phyloP scores from a whole-genome alignment of 2,797 vertebrate species.

The Cottoperca gobio region DNA sequence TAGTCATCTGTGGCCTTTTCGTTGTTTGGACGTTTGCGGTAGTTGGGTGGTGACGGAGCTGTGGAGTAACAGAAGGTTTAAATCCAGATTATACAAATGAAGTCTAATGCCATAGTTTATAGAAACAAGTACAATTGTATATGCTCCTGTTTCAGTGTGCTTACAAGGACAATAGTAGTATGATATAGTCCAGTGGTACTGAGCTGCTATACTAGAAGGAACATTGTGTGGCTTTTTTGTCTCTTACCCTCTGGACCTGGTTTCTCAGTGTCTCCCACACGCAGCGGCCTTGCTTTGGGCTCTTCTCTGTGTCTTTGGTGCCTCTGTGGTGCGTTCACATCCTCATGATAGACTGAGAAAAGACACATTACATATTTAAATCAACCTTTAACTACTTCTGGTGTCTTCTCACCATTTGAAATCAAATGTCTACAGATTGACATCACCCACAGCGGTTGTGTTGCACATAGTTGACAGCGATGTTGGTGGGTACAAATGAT shows the following conservation, averaged over 20 bases:
- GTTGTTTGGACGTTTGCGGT: conserved; percentile 94
- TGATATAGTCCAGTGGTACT: not conserved
- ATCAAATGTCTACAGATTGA: not conserved
- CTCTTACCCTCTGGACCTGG: conserved; percentile 92
- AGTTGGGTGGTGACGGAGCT: conserved; percentile 88
- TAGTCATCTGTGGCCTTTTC: conserved; percentile 99
- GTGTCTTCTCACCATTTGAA: not conserved
- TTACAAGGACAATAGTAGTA: not conserved
- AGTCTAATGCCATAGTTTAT: not conserved
- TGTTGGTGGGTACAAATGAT: conserved; percentile 98
- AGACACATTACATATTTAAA: conserved; percentile 23
- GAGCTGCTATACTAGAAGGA: not conserved
- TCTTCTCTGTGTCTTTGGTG: conserved; percentile 94
- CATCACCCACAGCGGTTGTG: conserved; percentile 95
- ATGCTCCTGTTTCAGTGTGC: not conserved
- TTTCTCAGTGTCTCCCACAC: conserved; percentile 97
- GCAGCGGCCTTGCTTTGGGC: conserved; percentile 93
- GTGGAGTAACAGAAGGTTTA: not conserved
- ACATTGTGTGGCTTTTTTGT: not conserved
- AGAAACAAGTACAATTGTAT: not conserved
- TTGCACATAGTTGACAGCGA: conserved; percentile 98
- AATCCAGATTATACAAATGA: not conserved
- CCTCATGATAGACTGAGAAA: conserved; percentile 93
- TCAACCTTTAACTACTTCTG: not conserved
- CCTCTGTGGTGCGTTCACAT: conserved; percentile 92